Base-by-base conservation (phyloP, 2,113 vertebrate genomes). In the Erythrolamprus reginae region DNA sequence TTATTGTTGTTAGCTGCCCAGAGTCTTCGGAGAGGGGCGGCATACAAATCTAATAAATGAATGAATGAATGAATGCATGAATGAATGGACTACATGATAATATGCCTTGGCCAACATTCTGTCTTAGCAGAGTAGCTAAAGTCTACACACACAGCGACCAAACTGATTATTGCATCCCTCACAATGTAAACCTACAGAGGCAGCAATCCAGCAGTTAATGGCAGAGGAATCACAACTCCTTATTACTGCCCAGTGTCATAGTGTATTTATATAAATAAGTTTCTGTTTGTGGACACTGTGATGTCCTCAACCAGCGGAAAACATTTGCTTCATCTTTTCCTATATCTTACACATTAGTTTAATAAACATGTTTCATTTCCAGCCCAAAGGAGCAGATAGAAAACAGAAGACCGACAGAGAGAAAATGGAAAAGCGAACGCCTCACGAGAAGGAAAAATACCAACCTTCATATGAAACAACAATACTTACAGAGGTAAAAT, bases 321-420 rank as follows among this genome's bases (percentile, higher is more conserved):
- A 33, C 38, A 42, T 84, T 38, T 83, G 52, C 52, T 52, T 17
- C 52, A 21, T 88, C 65, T 42, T 28, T 77, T 65, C 51, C 21
- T 17, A 48, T 10, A 48, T 10, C n/a, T 6, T n/a, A 82, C 33
- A 47, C 26, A 58, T 47, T 58, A 24, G 23, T 77, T n/a, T 94
- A 28, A 94, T 45, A 0, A 56, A 52, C 52, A 0, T 26, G 0
- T 89, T 90, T 86, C 56, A 23, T 52, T 94, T 95, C 58, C 93
- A 99, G 99, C 99, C 99, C 92, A 99, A 99, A 97, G 99, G 99
- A 93, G 99, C 99, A 1, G 99, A 99, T 95, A 97, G 99, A 94
- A 99, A 99, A 92, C 99, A 99, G 96, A 99, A 99, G 96, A 99
- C 99, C 0, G 99, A 99, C 94, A 90, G 99, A 90, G 99, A 99